Evolutionary conservation across 2,888 invertebrate genomes (phyloP).

Genomic region (Drosophila pseudotakahashii): DNA sequence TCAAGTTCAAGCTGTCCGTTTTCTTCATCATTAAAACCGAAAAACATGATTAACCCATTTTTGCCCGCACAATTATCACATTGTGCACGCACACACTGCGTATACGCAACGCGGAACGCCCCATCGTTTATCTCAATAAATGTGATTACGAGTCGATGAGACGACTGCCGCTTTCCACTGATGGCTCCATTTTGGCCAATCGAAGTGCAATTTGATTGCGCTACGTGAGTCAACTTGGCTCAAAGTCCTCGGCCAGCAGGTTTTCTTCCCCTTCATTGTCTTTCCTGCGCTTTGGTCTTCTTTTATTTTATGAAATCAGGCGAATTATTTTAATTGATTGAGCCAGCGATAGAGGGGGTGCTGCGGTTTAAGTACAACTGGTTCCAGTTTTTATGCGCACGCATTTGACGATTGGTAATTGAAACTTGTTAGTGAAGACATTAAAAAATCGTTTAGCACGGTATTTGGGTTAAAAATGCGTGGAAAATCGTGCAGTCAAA

Average conservation of each 20-base stretch:
- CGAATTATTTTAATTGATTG: constrained; percentile 80
- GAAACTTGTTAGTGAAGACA: constrained; percentile 80
- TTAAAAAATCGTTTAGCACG: constrained; percentile 79
- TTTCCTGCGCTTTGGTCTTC: constrained; percentile 38
- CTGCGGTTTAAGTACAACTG: constrained; percentile 58
- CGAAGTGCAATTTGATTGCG: constrained; percentile 65
- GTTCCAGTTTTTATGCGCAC: constrained; percentile 62
- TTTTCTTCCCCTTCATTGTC: constrained; percentile 54
- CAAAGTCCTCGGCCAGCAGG: constrained; percentile 17
- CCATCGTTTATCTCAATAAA: constrained; percentile 53
- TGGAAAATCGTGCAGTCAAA: constrained; percentile 73
- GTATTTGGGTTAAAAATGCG: constrained; percentile 79
- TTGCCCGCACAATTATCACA: constrained; percentile 44
- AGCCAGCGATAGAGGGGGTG: constrained; percentile 36
- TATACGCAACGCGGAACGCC: constrained; percentile 48
- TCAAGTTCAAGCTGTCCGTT: neutral
- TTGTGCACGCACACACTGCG: constrained; percentile 38
- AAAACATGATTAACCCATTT: constrained; percentile 43
- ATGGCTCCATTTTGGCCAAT: constrained; percentile 71
- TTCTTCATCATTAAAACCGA: neutral
- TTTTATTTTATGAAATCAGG: constrained; percentile 65
- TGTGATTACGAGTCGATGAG: constrained; percentile 41
- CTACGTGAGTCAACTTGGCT: constrained; percentile 57
- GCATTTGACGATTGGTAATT: constrained; percentile 67
- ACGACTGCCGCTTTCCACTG: constrained; percentile 49